A percentile compares a stretch with the other conserved stretches of the same genome.
Conservation (phyloP, 1,140 invertebrate species). For the Caerostris extrusa region DNA sequence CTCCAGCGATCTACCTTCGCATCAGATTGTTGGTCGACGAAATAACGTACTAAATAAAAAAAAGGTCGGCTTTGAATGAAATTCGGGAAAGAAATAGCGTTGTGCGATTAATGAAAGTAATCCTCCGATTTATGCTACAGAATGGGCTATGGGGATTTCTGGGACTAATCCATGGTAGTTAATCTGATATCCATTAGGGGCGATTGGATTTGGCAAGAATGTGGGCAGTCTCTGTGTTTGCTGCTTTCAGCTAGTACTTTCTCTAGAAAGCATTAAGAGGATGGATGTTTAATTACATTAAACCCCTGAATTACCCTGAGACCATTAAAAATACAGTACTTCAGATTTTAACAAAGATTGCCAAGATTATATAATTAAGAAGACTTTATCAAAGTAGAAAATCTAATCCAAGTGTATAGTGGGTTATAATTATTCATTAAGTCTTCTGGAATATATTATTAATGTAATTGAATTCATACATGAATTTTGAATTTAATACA, state of each 20-base stretch:
- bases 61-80: background rate
- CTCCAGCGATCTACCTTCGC: background rate
- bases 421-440: no score
- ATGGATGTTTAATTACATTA: background rate
- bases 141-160: background rate
- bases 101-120: background rate
- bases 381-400: no score
- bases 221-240: background rate
- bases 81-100: background rate
- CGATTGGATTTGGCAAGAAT: background rate
- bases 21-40: background rate
- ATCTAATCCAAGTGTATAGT: no score
- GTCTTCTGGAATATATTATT: no score
- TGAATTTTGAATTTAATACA: no score
- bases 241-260: background rate
- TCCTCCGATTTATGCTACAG: slow-evolving; percentile 23
- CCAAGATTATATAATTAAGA: no score
- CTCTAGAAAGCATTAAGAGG: background rate
- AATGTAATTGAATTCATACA: no score
- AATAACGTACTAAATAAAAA: background rate
- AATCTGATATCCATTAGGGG: slow-evolving; percentile 33
- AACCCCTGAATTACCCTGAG: no score
- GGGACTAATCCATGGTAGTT: slow-evolving; percentile 28
- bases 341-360: no score
- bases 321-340: background rate